These are phyloP conservation scores for Clarias gariepinus DNA, from an alignment of 2,113 vertebrate species.

Conservation along the genomic window DNA sequence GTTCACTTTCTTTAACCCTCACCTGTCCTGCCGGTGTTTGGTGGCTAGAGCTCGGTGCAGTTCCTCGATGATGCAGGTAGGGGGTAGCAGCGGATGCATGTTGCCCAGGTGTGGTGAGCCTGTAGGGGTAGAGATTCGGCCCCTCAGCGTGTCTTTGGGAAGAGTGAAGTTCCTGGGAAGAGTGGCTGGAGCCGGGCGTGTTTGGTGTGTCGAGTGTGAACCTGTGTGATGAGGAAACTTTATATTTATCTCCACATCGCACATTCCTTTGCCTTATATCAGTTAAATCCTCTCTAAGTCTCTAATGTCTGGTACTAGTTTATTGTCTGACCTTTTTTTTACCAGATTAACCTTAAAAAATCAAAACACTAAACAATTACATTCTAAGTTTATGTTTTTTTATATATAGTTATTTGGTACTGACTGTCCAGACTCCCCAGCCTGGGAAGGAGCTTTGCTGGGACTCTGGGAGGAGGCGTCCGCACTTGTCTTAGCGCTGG, in stretches of 20 bases:
- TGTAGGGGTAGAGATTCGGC: constrained; percentile 84
- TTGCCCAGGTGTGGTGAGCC: constrained; percentile 86
- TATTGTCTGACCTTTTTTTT: background rate
- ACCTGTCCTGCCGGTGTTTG: constrained; percentile 97
- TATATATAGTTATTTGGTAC: constrained; percentile 23
- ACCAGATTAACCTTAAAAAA: background rate
- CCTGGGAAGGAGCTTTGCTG: constrained; percentile 70
- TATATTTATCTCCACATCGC: background rate
- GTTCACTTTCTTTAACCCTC: constrained; percentile 10
- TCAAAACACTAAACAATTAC: background rate
- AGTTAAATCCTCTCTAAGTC: background rate
- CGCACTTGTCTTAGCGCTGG: constrained; percentile 61
- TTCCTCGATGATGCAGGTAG: constrained; percentile 96
- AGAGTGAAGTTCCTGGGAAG: constrained; percentile 78
- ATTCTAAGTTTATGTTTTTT: background rate
- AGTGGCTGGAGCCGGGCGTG: constrained; percentile 78
- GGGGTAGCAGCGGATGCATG: constrained; percentile 84
- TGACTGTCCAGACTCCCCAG: constrained; percentile 75
- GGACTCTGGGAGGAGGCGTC: constrained; percentile 66
- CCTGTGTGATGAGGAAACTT: constrained; percentile 49
- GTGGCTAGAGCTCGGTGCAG: constrained; percentile 91
- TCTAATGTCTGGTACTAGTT: no score
- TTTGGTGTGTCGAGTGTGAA: constrained; percentile 63
- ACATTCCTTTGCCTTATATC: background rate
- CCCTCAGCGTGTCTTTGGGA: constrained; percentile 77